A percentile compares a stretch with the other conserved stretches of the same genome.
Evolutionary conservation across 2,113 vertebrate species (phyloP).

Genomic region (Rhinichthys klamathensis): DNA sequence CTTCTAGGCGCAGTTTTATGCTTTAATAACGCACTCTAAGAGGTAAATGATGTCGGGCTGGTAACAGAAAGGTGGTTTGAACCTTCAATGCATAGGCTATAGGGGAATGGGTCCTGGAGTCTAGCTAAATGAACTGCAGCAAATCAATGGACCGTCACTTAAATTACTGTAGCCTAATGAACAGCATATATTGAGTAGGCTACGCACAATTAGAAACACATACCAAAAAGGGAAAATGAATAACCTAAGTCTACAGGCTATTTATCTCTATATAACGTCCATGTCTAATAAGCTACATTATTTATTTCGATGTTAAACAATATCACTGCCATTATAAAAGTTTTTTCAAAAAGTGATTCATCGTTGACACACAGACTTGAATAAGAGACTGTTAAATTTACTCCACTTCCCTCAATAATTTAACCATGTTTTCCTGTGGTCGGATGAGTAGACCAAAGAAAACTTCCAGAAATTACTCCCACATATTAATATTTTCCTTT

Average conservation of each 20-base stretch:
- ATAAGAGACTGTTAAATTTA: conserved; percentile 17
- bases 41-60: not conserved
- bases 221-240: not conserved
- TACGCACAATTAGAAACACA: not conserved
- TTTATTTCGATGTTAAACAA: not conserved
- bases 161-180: not conserved
- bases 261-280: not conserved
- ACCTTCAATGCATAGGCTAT: not conserved
- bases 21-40: too few species aligned
- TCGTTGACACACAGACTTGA: conserved; percentile 11
- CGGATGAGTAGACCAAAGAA: conserved; percentile 48
- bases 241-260: not conserved
- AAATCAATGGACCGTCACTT: not conserved
- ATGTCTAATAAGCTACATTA: not conserved
- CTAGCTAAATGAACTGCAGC: not conserved
- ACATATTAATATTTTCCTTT: conserved; percentile 62
- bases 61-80: not conserved
- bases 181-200: not conserved
- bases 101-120: too few species aligned
- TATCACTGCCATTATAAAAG: not conserved
- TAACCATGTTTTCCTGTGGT: conserved; percentile 42
- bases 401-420: conserved; percentile 34
- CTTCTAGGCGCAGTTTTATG: not conserved
- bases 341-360: conserved; percentile 4
- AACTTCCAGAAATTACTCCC: conserved; percentile 52